Percentiles rank a stretch among this genome's conserved stretches.
Evolutionary conservation across 2,113 vertebrate genomes (phyloP).

Genomic region (Callipepla californica): DNA sequence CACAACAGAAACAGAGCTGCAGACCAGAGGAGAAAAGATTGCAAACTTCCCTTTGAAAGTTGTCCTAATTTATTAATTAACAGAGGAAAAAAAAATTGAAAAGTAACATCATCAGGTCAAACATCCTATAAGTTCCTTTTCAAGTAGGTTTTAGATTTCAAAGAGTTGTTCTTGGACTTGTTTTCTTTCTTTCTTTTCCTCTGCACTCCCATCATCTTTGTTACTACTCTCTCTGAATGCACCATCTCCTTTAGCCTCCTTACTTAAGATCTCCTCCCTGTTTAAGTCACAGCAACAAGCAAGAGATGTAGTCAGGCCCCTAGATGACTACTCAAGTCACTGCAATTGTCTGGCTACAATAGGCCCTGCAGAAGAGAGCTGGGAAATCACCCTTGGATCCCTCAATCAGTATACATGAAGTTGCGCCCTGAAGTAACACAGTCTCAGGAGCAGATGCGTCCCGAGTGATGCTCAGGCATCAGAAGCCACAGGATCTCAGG

Average conservation of each 20-base stretch:
- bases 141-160: neutral
- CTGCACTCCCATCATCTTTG: rapidly evolving
- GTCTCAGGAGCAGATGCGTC: neutral
- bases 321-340: neutral
- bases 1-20: neutral
- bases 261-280: neutral
- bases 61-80: neutral
- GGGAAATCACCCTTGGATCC: neutral
- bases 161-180: neutral
- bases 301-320: neutral
- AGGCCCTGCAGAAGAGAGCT: neutral
- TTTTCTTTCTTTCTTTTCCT: neutral
- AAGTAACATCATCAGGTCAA: neutral
- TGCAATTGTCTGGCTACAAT: neutral
- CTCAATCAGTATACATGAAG: neutral
- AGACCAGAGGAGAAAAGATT: neutral
- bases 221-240: neutral
- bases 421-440: neutral
- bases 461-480: neutral
- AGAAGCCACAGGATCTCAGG: conserved; percentile 42
- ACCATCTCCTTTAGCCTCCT: neutral
- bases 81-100: neutral
- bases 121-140: neutral
- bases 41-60: conserved; percentile 3
- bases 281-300: neutral